Percentiles rank a stretch among this genome's conserved stretches.
phyloP scores from a whole-genome alignment of 2,113 vertebrate genomes.

The Microcebus tavaratra region DNA sequence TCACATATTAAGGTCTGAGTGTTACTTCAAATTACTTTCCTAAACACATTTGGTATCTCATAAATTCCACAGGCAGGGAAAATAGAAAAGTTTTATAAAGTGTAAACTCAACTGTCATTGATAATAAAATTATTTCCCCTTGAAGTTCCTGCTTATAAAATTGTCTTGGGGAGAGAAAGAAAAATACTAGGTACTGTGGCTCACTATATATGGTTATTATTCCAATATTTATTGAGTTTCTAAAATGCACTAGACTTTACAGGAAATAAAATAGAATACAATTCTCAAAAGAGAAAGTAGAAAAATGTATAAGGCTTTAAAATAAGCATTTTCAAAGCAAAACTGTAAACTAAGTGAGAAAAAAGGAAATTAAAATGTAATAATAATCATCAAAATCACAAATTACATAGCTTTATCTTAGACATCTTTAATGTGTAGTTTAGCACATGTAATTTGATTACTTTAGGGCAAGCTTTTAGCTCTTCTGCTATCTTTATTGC shows the following conservation, averaged over 20 bases:
- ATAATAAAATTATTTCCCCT: slow-evolving; percentile 76
- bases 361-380: background rate
- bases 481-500: background rate
- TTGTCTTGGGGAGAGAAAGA: background rate
- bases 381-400: background rate
- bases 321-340: background rate
- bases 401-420: background rate
- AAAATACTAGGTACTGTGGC: background rate
- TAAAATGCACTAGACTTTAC: background rate
- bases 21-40: slow-evolving; percentile 76
- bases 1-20: slow-evolving; percentile 56
- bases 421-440: background rate
- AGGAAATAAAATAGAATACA: background rate
- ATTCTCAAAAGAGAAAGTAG: background rate
- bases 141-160: slow-evolving; percentile 50
- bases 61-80: slow-evolving; percentile 76
- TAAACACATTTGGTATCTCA: slow-evolving; percentile 72
- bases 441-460: background rate
- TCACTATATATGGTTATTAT: background rate
- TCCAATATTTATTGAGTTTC: slow-evolving; percentile 13
- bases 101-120: slow-evolving; percentile 60
- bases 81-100: slow-evolving; percentile 77
- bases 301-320: background rate
- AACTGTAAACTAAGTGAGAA: background rate
- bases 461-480: background rate